Evolutionary conservation across 2,113 vertebrate genomes (phyloP).

Genomic region (Pollachius pollachius): DNA sequence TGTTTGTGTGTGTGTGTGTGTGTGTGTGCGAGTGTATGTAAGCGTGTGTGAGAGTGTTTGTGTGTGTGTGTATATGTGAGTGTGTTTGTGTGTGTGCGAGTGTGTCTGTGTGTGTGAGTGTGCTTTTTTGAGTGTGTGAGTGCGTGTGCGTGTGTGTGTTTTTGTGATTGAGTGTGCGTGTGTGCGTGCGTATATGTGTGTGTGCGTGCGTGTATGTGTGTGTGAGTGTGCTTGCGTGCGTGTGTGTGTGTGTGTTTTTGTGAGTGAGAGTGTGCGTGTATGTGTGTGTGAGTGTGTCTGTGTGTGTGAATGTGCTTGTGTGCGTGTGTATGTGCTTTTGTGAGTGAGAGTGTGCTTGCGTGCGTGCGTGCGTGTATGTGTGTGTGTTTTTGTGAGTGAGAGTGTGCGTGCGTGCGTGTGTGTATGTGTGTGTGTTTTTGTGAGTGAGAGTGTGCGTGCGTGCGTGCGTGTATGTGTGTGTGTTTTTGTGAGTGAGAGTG

Average conservation of each 20-base stretch:
- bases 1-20: too few relatives aligned
- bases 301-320: not conserved
- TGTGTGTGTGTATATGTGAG: not conserved
- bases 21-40: too few relatives aligned
- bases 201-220: not conserved
- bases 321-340: not conserved
- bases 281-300: not conserved
- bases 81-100: not conserved
- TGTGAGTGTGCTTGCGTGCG: not conserved
- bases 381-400: constrained; percentile 2
- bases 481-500: not conserved
- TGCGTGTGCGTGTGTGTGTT: too few relatives aligned
- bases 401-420: constrained; percentile 8
- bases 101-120: not conserved
- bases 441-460: not conserved
- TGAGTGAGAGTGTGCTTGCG: not conserved
- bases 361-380: constrained; percentile 3
- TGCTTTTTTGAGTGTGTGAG: not conserved
- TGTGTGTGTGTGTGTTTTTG: not conserved
- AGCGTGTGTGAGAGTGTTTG: too few relatives aligned
- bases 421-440: constrained; percentile 1
- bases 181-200: constrained; percentile 5
- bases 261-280: not conserved
- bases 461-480: not conserved
- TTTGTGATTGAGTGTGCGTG: not conserved